A percentile compares a stretch with the other conserved stretches of the same genome.
Conservation (phyloP, 2,888 invertebrate species). For the Agonopterix arenella region DNA sequence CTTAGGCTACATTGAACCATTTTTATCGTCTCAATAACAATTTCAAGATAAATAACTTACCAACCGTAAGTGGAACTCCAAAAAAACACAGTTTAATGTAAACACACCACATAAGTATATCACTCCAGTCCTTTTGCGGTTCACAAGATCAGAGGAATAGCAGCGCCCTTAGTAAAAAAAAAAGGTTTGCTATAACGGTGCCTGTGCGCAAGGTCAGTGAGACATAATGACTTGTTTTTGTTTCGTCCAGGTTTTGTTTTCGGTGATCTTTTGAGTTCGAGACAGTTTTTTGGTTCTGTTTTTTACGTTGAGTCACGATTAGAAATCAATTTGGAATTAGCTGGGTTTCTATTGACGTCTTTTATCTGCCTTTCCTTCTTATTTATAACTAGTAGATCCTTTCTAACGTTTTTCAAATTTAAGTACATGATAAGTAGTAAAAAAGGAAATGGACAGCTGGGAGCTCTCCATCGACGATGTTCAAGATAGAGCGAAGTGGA, state of each 20-base stretch:
- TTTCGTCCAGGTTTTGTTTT: constrained; percentile 23
- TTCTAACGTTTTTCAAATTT: too few species aligned
- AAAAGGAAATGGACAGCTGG: too few species aligned
- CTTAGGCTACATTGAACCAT: too few species aligned
- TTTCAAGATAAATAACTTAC: too few species aligned
- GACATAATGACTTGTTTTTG: constrained; percentile 48
- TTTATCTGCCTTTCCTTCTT: neutral
- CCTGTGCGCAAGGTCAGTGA: constrained; percentile 55
- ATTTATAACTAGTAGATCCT: too few species aligned
- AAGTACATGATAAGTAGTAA: too few species aligned
- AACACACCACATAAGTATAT: constrained; percentile 33
- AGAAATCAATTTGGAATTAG: neutral
- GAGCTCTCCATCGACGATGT: too few species aligned
- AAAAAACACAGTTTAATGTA: constrained; percentile 25
- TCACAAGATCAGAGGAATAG: constrained; percentile 67
- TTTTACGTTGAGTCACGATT: neutral
- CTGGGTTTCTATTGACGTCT: neutral
- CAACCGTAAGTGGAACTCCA: neutral
- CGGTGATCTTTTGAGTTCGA: neutral
- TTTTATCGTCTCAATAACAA: too few species aligned
- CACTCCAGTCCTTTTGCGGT: constrained; percentile 61
- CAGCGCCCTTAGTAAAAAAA: constrained; percentile 45
- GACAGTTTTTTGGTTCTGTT: neutral
- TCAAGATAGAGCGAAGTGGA: too few species aligned
- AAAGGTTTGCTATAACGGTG: constrained; percentile 51